A percentile compares a stretch with the other conserved stretches of the same genome.
phyloP scores from a whole-genome alignment of 2,888 invertebrate genomes.

The Eristalis pertinax region DNA sequence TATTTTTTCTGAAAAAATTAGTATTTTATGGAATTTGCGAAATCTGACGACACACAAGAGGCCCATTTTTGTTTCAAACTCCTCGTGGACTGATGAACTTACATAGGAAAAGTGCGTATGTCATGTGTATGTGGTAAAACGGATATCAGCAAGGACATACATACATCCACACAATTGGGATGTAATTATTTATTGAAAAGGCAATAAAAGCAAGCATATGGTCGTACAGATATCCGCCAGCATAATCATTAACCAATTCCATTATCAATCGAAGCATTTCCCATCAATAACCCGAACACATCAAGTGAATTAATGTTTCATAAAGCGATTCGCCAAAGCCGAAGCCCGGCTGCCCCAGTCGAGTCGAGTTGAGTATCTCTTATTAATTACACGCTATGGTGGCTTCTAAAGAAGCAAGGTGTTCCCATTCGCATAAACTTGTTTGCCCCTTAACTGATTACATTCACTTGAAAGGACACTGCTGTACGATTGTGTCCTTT shows the following conservation, averaged over 20 bases:
- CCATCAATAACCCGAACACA: conserved; percentile 17
- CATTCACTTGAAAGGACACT: conserved; percentile 62
- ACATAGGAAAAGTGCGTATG: too few species aligned
- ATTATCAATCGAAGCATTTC: not conserved
- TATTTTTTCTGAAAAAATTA: too few species aligned
- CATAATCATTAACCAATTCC: not conserved
- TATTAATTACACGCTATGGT: conserved; percentile 58
- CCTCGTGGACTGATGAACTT: too few species aligned
- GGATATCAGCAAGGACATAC: too few species aligned
- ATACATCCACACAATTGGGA: too few species aligned
- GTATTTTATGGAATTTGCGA: too few species aligned
- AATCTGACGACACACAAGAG: too few species aligned
- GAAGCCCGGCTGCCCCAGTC: conserved; percentile 9
- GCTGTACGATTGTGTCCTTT: conserved; percentile 57
- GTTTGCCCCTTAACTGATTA: conserved; percentile 62
- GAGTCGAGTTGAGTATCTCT: conserved; percentile 24
- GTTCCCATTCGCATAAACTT: conserved; percentile 67
- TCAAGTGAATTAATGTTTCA: conserved; percentile 32
- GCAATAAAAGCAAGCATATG: not conserved
- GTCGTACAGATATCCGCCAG: not conserved
- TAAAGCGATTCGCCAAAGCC: conserved; percentile 24
- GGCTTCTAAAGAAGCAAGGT: conserved; percentile 57
- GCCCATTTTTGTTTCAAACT: too few species aligned
- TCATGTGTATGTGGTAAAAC: too few species aligned
- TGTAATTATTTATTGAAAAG: not conserved